Evolutionary conservation across 1,140 invertebrate genomes (phyloP).

Genomic region (Ectropis grisescens): DNA sequence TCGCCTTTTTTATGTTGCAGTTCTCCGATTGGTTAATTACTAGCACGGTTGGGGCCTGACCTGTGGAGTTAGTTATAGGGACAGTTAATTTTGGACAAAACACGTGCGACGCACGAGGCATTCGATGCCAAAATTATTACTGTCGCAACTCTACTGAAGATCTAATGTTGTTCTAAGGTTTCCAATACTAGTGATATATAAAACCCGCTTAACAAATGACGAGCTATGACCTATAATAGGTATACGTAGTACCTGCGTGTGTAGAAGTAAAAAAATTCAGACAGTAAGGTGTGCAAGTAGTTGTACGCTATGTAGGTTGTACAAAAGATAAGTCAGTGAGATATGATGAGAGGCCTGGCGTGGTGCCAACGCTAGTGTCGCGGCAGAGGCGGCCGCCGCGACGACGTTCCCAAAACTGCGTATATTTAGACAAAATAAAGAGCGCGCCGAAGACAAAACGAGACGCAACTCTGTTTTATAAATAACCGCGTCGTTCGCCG

Average conservation of each 20-base stretch:
- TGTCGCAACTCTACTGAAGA: no score
- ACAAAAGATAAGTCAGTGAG: conserved; percentile 41
- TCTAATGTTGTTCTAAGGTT: no score
- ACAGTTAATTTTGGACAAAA: conserved; percentile 35
- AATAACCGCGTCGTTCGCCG: conserved; percentile 64
- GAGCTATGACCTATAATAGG: no score
- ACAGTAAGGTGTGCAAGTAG: no score
- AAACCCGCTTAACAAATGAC: no score
- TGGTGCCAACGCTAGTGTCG: conserved; percentile 45
- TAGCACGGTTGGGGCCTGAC: conserved; percentile 6
- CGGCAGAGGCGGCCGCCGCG: conserved; percentile 45
- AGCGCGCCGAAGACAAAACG: conserved; percentile 66
- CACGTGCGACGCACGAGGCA: conserved; percentile 22
- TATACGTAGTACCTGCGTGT: no score
- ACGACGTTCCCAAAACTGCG: conserved; percentile 66
- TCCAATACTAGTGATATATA: no score
- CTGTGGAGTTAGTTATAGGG: conserved; percentile 17
- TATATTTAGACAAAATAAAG: conserved; percentile 71
- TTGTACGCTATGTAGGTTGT: conserved; percentile 19
- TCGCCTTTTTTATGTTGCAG: conserved; percentile 1
- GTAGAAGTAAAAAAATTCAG: no score
- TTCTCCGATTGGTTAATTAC: conserved; percentile 32
- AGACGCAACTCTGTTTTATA: conserved; percentile 68
- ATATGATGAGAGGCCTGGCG: conserved; percentile 46
- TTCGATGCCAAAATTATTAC: no score